Conservation (phyloP, 2,888 invertebrate species). For the Cephus nigrinus region DNA sequence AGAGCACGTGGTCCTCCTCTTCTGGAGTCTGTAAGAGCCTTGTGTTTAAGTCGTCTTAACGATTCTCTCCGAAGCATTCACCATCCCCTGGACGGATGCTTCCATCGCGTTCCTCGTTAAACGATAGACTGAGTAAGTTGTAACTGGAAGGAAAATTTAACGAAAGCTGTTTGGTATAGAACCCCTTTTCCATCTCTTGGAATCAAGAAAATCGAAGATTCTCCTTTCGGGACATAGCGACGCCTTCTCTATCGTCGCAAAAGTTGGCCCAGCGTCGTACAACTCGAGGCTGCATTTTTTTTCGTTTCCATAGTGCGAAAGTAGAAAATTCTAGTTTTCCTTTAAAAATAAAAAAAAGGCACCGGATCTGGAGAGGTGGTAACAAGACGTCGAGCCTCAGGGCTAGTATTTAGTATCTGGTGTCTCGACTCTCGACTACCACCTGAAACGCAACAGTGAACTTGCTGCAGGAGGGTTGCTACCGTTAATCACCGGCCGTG, state of each 20-base stretch:
- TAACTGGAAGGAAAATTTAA: neutral
- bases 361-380: slow-evolving; percentile 12
- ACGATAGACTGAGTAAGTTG: neutral
- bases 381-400: slow-evolving; percentile 35
- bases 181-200: neutral
- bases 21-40: slow-evolving; percentile 4
- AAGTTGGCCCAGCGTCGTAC: neutral
- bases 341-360: neutral
- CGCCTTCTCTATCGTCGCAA: neutral
- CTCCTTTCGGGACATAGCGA: neutral
- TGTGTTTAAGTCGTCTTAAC: slow-evolving; percentile 43
- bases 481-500: slow-evolving; percentile 51
- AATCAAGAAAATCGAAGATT: neutral
- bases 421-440: slow-evolving; percentile 18
- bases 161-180: neutral
- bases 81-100: too few species aligned
- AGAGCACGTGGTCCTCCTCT: neutral
- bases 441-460: slow-evolving; percentile 10
- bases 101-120: neutral
- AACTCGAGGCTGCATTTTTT: neutral
- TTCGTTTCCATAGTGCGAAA: neutral
- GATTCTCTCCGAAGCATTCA: slow-evolving; percentile 23
- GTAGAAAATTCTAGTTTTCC: neutral
- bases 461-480: slow-evolving; percentile 27
- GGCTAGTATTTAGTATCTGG: slow-evolving; percentile 21